phyloP scores from a whole-genome alignment of 2,797 vertebrate species.

The Adelosebastes latens region DNA sequence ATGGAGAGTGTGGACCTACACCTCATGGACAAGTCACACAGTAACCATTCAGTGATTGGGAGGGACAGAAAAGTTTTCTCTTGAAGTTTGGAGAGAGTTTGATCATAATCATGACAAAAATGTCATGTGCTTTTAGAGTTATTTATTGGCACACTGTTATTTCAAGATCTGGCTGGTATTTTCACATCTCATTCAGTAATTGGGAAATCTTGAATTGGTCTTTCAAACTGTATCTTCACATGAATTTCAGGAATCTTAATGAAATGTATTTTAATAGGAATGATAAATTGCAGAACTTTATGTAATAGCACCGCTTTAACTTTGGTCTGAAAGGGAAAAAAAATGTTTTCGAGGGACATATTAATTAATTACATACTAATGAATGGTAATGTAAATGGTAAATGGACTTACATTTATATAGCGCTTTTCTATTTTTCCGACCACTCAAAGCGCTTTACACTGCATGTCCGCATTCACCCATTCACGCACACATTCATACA shows the following conservation, averaged over 20 bases:
- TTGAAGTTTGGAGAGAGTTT: constrained; percentile 19
- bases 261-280: neutral
- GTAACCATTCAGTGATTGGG: constrained; percentile 32
- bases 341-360: neutral
- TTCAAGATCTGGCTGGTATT: neutral
- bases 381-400: neutral
- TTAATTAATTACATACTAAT: neutral
- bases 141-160: neutral
- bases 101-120: neutral
- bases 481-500: too few species aligned
- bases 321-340: neutral
- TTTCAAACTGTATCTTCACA: neutral
- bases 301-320: neutral
- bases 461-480: too few species aligned
- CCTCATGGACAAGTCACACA: constrained; percentile 39
- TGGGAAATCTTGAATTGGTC: neutral
- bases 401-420: too few species aligned
- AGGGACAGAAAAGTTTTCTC: constrained; percentile 31
- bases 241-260: neutral
- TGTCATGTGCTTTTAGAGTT: neutral
- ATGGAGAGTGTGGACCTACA: constrained; percentile 55
- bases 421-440: too few species aligned
- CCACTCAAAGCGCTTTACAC: too few species aligned
- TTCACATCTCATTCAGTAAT: neutral
- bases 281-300: neutral